Evolutionary conservation across 2,888 invertebrate species (phyloP), one percentile per base, ranked within the genome.

Genomic region (Ctenicera cuprea): DNA sequence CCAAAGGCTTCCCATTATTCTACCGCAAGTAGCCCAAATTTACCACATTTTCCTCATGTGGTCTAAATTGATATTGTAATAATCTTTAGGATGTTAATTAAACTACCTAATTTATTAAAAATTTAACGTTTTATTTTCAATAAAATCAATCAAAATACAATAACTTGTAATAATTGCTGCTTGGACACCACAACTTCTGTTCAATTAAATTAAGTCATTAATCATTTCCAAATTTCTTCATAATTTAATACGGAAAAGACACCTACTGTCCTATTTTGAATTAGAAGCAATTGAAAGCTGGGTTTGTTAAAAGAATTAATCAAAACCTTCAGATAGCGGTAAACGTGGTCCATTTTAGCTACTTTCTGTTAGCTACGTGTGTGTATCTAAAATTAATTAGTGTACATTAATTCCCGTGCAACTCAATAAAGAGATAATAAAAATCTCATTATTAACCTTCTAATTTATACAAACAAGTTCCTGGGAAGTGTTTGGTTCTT

Each of bases 401-500:
- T 38, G 8, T 3, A n/a, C 59, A 59, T 59, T 59, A 37, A 59
- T 59, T 59, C 30, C 5, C 38, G 14, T 54, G 59, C 18, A 20
- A 18, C 38, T 59, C 38, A 37, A 59, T 59, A 22, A 20, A 5
- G 11, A 33, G 33, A 33, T 45, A 68, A 52, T 18, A 66, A 72
- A 72, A 59, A 38, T 66, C 66, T 61, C 66, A 71, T 65, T 71
- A 71, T 57, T 37, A 59, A 38, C 59, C 59, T 62, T 16, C 41
- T 61, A 64, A 73, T 68, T 67, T 68, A 45, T 73, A 62, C 57
- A 62, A 65, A 62, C 63, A 20, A 73, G 54, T 43, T 43, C 65
- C 65, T 71, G 74, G 63, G 74, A 73, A 74, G 66, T 61, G 48
- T 68, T 69, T 38, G 69, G 61, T 61, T 57, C 30, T 26, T 54